Evolutionary conservation across 2,113 vertebrate genomes (phyloP).

Genomic region (Chroicocephalus ridibundus): DNA sequence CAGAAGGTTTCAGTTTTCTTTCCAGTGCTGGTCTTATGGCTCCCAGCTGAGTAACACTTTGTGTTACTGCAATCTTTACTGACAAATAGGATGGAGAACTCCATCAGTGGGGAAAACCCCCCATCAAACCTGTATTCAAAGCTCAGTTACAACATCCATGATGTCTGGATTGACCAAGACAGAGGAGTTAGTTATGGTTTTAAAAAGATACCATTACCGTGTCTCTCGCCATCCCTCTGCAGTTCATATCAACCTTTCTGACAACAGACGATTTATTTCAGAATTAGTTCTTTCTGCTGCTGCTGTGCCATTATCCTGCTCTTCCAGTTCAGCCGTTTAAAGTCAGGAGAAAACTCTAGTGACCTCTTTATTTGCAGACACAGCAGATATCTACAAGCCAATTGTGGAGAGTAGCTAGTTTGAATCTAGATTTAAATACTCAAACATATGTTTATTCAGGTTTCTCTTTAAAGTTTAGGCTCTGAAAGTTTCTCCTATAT

Average conservation of each 20-base stretch:
- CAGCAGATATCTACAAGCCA: neutral
- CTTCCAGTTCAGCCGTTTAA: neutral
- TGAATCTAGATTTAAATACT: slow-evolving; percentile 15
- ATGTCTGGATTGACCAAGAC: neutral
- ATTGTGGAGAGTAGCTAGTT: neutral
- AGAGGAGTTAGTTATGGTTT: neutral
- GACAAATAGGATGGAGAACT: neutral
- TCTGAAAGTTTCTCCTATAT: neutral
- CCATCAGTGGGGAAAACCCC: neutral
- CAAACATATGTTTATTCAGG: slow-evolving; percentile 4
- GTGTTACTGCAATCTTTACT: neutral
- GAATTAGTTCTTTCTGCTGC: neutral
- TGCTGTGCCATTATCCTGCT: neutral
- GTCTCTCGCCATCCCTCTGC: neutral
- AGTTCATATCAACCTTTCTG: neutral
- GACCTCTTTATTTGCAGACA: neutral
- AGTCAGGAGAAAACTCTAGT: neutral
- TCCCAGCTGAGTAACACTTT: neutral
- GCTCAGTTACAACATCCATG: neutral
- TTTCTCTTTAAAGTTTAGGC: slow-evolving; percentile 5
- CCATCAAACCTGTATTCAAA: neutral
- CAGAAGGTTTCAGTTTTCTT: neutral
- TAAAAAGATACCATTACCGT: neutral
- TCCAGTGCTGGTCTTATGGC: neutral
- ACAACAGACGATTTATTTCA: neutral